Evolutionary conservation across 2,888 invertebrate species (phyloP).

Genomic region (Epirrhoe alternata): DNA sequence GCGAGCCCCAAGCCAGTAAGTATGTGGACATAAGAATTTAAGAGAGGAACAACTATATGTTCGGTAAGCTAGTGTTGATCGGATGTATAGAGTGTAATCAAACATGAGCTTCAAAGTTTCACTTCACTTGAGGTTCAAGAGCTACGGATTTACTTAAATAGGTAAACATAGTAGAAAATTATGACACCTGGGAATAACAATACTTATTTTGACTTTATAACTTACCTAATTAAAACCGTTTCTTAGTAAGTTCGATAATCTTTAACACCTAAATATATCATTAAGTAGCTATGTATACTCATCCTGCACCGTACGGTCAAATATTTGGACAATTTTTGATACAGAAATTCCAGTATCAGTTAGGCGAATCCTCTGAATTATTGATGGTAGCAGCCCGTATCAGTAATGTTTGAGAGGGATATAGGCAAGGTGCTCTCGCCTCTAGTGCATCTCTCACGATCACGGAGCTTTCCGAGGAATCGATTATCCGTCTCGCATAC

Average conservation of each 20-base stretch:
- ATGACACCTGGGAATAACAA: no score
- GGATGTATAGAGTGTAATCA: background rate
- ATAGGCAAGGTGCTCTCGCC: constrained; percentile 50
- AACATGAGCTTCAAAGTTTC: no score
- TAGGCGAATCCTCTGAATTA: constrained; percentile 25
- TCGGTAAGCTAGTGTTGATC: background rate
- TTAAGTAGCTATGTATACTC: background rate
- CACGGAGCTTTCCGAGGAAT: constrained; percentile 62
- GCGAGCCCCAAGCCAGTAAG: constrained; percentile 12
- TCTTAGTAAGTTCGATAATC: no score
- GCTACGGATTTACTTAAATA: no score
- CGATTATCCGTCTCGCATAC: constrained; percentile 71
- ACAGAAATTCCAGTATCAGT: constrained; percentile 17
- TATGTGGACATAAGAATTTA: constrained; percentile 21
- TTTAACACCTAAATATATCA: background rate
- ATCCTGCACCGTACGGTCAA: background rate
- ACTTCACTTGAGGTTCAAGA: no score
- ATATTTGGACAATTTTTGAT: constrained; percentile 10
- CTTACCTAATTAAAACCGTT: background rate
- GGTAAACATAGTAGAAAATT: no score
- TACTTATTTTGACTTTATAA: no score
- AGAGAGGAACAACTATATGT: constrained; percentile 1
- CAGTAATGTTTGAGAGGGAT: constrained; percentile 46
- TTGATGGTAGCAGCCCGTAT: constrained; percentile 27
- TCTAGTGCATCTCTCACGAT: constrained; percentile 64